These are phyloP conservation scores for Neomorphus geoffroyi DNA, from an alignment of 2,797 vertebrate species.

Conservation along the genomic window DNA sequence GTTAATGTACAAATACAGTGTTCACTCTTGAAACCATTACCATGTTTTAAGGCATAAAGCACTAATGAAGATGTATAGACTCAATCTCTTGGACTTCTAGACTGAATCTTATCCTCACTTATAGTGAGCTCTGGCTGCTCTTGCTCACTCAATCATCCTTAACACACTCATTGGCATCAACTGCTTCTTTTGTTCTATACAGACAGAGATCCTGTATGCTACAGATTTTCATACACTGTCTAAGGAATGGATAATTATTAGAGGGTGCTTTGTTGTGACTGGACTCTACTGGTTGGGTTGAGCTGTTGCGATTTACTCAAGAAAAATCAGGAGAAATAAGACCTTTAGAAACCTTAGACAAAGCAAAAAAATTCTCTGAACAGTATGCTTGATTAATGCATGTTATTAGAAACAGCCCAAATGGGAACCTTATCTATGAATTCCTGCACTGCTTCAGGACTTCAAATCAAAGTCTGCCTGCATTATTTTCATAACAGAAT, in stretches of 20 bases:
- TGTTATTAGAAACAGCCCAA: constrained; percentile 8
- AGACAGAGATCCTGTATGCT: constrained; percentile 23
- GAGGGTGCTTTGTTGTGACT: neutral
- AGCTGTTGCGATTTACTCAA: neutral
- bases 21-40: constrained; percentile 60
- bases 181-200: constrained; percentile 40
- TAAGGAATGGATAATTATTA: constrained; percentile 42
- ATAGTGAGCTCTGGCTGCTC: constrained; percentile 66
- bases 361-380: neutral
- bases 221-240: constrained; percentile 36
- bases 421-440: constrained; percentile 8
- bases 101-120: constrained; percentile 69
- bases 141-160: constrained; percentile 74
- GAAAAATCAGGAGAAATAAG: constrained; percentile 3
- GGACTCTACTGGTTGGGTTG: neutral
- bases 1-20: constrained; percentile 55
- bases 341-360: constrained; percentile 19
- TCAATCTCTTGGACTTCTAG: constrained; percentile 71
- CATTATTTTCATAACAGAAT: neutral
- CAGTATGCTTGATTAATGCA: neutral
- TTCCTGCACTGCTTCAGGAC: neutral
- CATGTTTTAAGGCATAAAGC: constrained; percentile 67
- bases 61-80: constrained; percentile 78
- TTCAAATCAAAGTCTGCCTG: neutral
- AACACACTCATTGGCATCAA: constrained; percentile 59